A percentile compares a stretch with the other conserved stretches of the same genome.
Conservation (phyloP, 2,113 vertebrate species). For the Gnathonemus longibarbis region DNA sequence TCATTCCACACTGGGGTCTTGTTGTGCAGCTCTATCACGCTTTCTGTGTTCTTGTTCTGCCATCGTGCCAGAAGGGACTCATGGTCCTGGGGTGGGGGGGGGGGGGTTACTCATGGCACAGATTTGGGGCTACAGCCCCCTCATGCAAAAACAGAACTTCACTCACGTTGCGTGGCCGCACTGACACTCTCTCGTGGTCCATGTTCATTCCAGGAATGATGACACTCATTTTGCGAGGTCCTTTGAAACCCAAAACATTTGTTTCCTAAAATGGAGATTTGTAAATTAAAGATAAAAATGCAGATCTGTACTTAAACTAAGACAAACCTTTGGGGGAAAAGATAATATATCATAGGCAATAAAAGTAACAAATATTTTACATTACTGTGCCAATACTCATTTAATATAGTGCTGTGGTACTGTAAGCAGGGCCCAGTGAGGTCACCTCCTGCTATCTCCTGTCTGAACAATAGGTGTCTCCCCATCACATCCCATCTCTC, state of each 20-base stretch:
- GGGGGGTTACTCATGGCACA: neutral
- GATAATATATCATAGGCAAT: neutral
- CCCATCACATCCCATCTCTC: neutral
- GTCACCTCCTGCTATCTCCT: neutral
- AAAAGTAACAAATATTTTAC: neutral
- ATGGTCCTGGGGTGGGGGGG: conserved; percentile 68
- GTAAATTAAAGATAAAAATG: neutral
- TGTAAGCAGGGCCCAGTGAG: neutral
- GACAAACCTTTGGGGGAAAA: neutral
- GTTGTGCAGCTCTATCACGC: conserved; percentile 94
- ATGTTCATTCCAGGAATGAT: conserved; percentile 98
- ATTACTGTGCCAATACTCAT: neutral
- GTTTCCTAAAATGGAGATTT: conserved; percentile 71
- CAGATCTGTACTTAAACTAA: neutral
- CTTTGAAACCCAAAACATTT: conserved; percentile 96
- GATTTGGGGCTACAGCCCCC: neutral
- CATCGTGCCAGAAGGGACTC: conserved; percentile 88
- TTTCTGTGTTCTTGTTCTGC: conserved; percentile 98
- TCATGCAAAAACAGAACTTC: neutral
- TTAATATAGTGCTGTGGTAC: neutral
- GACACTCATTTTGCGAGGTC: conserved; percentile 97
- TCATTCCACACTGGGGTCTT: conserved; percentile 99
- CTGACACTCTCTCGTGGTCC: conserved; percentile 93
- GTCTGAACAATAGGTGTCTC: conserved; percentile 34
- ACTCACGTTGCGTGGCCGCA: conserved; percentile 89